Conservation (phyloP, 2,113 vertebrate species). For the Oxyura jamaicensis region DNA sequence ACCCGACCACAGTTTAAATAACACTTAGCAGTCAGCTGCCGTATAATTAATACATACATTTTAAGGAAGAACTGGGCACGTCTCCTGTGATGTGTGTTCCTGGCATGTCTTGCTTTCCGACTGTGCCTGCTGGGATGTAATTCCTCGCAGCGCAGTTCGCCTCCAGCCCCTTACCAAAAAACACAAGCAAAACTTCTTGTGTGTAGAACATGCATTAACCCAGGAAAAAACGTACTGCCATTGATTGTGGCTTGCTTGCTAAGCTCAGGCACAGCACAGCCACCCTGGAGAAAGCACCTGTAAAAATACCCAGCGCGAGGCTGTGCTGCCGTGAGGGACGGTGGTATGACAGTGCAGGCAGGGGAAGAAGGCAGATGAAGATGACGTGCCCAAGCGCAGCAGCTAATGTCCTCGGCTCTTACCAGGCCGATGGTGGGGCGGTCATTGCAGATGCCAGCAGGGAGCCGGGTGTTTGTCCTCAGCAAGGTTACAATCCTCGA, state of each 20-base stretch:
- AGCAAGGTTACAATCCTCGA: background rate
- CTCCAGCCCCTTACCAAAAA: background rate
- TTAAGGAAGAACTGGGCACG: background rate
- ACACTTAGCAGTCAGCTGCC: background rate
- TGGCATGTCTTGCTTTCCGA: background rate
- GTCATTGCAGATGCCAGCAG: background rate
- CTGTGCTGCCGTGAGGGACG: background rate
- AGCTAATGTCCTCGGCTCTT: background rate
- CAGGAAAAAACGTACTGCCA: slow-evolving; percentile 7
- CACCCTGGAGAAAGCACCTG: background rate
- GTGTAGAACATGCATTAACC: slow-evolving; percentile 1
- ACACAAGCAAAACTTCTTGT: background rate
- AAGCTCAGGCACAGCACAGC: background rate
- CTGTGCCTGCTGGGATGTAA: background rate
- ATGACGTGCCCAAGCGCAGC: background rate
- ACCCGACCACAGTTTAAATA: background rate
- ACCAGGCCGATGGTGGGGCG: background rate
- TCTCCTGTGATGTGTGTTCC: background rate
- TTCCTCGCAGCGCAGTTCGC: accelerated
- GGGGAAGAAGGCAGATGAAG: background rate
- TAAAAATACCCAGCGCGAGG: background rate
- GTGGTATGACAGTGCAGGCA: background rate
- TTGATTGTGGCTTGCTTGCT: background rate
- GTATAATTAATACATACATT: background rate
- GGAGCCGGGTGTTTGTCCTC: background rate